Base-by-base conservation (phyloP, 2,888 invertebrate genomes). In the Schizotus pectinicornis region DNA sequence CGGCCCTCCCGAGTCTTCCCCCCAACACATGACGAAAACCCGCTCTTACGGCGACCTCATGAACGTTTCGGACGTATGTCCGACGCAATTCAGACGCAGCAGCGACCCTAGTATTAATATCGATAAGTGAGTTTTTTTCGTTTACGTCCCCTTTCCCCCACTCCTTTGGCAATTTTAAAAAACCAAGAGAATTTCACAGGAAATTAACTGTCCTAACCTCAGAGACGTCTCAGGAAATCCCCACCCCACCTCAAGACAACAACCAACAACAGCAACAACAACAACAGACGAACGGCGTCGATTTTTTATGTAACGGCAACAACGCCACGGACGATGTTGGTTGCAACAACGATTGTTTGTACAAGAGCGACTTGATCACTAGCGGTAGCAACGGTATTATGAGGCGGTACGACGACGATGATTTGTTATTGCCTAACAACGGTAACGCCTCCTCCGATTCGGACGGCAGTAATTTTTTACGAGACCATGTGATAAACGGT, bases 31-130 rank as follows among this genome's bases (percentile, higher is more conserved):
- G 88, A 88, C 87, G 0, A 94, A 94, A 77, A 93, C 94, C 13
- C 84, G 93, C 69, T 94, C 94, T 0, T 94, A 91, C 77, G 94
- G 93, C 63, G 92, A 95, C 79, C 81, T 95, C 54, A 82, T 89
- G 64, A 86, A 84, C 58, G 88, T 87, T 54, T 85, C 85, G 22
- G 87, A 87, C 74, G 80, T 80, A 45, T 77, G 81, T 51, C 75
- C 74, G 59, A 70, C 73, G 69, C 67, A 69, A 6, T 88, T 88
- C 64, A 82, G 95, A 56, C 84, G 94, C 62, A 89, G 89, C 66
- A 94, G 94, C 78, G 94, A 95, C 80, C 94, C 95, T 35, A 94
- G 86, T 79, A 84, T 94, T 73, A 85, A 87, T 33, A 84, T 88
- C 12, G 92, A 92, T 67, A 87, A 88, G 43, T 22, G 5, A 39